phyloP scores from a whole-genome alignment of 2,113 vertebrate genomes.

The Ageneiosus marmoratus region DNA sequence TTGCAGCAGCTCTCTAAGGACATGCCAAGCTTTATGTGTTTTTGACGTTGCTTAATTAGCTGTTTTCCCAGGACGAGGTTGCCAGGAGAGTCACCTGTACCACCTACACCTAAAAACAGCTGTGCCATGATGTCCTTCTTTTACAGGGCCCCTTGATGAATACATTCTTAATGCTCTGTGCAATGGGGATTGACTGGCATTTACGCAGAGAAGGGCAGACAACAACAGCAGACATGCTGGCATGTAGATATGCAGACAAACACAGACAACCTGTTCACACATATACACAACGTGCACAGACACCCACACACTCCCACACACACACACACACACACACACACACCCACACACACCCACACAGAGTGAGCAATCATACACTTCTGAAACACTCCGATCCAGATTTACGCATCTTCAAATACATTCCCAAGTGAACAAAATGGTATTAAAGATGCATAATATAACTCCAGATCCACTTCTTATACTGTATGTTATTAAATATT shows the following conservation, averaged over 20 bases:
- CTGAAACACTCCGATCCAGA: conserved; percentile 4
- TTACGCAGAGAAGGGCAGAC: conserved; percentile 60
- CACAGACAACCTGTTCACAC: conserved; percentile 16
- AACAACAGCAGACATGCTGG: conserved; percentile 65
- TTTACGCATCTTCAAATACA: neutral
- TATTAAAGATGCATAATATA: conserved; percentile 21
- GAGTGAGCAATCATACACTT: conserved; percentile 9
- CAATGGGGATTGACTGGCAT: conserved; percentile 67
- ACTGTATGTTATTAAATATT: neutral
- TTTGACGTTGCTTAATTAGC: conserved; percentile 76
- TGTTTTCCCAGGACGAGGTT: conserved; percentile 64
- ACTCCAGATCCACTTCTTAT: conserved; percentile 10
- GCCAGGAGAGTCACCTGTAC: conserved; percentile 69
- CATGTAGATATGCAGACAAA: conserved; percentile 37
- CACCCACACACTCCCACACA: too few relatives aligned
- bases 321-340: conserved; percentile 36
- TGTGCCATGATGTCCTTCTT: conserved; percentile 58
- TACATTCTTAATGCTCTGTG: conserved; percentile 64
- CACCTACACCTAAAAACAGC: conserved; percentile 69
- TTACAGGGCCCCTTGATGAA: conserved; percentile 60
- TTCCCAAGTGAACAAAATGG: neutral
- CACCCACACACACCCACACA: conserved; percentile 10
- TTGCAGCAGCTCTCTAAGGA: conserved; percentile 61
- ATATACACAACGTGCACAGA: too few relatives aligned
- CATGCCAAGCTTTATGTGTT: conserved; percentile 62